Evolutionary conservation across 2,797 vertebrate genomes (phyloP).

Genomic region (Myripristis murdjan): DNA sequence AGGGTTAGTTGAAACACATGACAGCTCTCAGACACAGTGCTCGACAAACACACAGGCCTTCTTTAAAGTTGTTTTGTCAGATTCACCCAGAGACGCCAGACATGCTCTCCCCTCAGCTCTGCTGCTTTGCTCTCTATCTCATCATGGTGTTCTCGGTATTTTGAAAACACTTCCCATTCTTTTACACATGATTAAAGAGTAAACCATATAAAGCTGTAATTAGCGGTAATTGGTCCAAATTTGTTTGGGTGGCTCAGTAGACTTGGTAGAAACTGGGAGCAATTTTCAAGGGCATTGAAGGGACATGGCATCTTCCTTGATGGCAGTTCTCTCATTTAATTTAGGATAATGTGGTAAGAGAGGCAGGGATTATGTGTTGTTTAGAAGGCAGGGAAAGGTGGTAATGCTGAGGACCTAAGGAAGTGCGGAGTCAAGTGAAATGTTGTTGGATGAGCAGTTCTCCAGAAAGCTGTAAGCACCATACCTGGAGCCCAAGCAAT

Average conservation of each 20-base stretch:
- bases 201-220: not conserved
- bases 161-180: not conserved
- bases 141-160: not conserved
- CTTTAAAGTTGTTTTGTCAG: no score
- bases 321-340: not conserved
- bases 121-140: not conserved
- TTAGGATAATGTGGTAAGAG: not conserved
- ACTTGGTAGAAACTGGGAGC: not conserved
- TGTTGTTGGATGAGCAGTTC: no score
- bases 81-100: no score
- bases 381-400: not conserved
- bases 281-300: not conserved
- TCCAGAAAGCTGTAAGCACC: no score
- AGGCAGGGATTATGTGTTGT: not conserved
- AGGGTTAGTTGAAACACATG: no score
- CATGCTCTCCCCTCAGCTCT: no score
- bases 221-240: not conserved
- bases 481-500: no score
- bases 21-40: no score
- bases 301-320: not conserved
- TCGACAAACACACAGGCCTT: no score
- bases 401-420: no score
- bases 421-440: no score
- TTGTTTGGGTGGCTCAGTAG: not conserved
- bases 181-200: not conserved